phyloP scores from a whole-genome alignment of 2,113 vertebrate genomes.

The Spilogale gracilis region DNA sequence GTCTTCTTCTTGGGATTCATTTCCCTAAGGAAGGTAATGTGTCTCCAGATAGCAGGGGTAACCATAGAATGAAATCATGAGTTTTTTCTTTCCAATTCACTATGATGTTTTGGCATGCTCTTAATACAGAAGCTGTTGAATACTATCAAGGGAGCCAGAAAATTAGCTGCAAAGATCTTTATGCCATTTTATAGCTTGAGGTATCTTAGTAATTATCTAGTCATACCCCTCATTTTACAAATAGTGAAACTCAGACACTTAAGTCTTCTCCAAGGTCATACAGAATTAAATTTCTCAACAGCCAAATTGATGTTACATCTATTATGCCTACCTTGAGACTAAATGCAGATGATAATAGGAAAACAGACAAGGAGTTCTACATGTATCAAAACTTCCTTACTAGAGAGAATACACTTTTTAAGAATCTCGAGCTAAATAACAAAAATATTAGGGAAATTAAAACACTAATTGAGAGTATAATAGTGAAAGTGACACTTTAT shows the following conservation, averaged over 20 bases:
- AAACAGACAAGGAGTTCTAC: background rate
- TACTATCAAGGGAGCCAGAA: constrained; percentile 2
- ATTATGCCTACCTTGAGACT: background rate
- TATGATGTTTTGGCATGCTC: constrained; percentile 41
- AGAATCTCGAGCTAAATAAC: background rate
- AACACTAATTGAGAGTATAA: constrained; percentile 3
- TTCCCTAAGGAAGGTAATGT: background rate
- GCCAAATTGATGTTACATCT: background rate
- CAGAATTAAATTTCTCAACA: constrained; percentile 22
- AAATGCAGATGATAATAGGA: background rate
- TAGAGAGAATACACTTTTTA: background rate
- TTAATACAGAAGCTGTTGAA: constrained; percentile 60
- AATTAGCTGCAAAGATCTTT: constrained; percentile 54
- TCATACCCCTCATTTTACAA: constrained; percentile 28
- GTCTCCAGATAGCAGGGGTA: background rate
- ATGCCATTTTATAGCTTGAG: constrained; percentile 14
- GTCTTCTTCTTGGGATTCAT: background rate
- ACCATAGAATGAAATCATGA: background rate
- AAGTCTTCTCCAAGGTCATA: constrained; percentile 19
- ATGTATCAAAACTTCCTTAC: background rate
- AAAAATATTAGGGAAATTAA: constrained; percentile 39
- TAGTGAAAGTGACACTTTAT: background rate
- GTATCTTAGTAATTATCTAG: constrained; percentile 49
- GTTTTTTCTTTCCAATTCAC: constrained; percentile 45
- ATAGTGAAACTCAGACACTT: background rate